phyloP scores from a whole-genome alignment of 2,797 vertebrate genomes.

The Pachyuromys duprasi region DNA sequence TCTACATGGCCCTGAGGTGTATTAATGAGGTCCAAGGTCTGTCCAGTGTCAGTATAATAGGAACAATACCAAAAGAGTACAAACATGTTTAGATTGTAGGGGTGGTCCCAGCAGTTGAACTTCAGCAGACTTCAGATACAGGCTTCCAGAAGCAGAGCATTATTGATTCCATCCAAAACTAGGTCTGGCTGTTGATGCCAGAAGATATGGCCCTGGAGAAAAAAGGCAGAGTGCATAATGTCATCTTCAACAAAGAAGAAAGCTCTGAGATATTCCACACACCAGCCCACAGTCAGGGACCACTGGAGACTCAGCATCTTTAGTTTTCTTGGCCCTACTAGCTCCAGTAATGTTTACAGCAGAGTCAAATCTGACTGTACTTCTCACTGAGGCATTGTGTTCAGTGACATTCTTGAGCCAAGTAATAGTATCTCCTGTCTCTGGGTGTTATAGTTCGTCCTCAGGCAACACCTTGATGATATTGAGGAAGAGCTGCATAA shows the following conservation, averaged over 20 bases:
- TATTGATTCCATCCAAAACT: background rate
- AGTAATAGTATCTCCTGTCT: background rate
- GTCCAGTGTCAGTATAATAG: background rate
- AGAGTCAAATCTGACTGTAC: background rate
- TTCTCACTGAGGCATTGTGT: too few species aligned
- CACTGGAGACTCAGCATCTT: background rate
- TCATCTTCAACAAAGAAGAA: background rate
- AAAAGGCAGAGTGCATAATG: background rate
- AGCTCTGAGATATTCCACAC: background rate
- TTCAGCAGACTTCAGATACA: background rate
- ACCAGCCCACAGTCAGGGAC: background rate
- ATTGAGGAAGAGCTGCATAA: background rate
- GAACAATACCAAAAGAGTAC: too few species aligned
- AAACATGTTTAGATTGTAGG: background rate
- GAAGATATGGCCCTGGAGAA: background rate
- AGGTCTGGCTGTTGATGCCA: background rate
- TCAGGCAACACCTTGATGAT: background rate
- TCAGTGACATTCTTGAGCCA: background rate
- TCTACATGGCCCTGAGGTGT: background rate
- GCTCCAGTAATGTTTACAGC: background rate
- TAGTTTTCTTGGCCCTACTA: background rate
- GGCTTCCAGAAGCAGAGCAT: background rate
- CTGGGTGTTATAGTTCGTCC: background rate
- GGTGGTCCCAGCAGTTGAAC: background rate
- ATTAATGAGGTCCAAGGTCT: background rate